phyloP scores from a whole-genome alignment of 37 sponge, comb jelly and placozoan genomes.

The Tethya wilhelma region DNA sequence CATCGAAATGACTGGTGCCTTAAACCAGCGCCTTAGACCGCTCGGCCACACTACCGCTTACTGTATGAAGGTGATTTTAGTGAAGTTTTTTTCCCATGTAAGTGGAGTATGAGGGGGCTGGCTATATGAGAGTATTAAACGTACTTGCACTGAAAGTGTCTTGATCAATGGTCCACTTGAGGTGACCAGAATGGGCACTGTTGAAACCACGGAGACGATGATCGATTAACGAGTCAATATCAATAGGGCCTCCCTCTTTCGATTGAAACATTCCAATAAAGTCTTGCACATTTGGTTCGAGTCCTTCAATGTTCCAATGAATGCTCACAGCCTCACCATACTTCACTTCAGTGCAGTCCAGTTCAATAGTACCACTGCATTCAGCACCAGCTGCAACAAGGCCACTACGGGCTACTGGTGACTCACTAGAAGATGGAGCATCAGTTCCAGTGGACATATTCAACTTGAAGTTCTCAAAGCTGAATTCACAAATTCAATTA shows the following conservation, averaged over 20 bases:
- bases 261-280: slow-evolving; percentile 28
- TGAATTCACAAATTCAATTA: too few relatives aligned
- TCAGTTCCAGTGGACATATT: neutral
- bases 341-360: neutral
- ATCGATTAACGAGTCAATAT: slow-evolving; percentile 2
- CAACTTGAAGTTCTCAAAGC: neutral
- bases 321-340: slow-evolving; percentile 1
- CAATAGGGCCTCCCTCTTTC: neutral
- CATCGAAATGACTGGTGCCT: slow-evolving; percentile 33
- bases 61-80: too few relatives aligned
- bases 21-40: slow-evolving; percentile 34
- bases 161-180: slow-evolving; percentile 3
- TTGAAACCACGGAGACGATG: slow-evolving; percentile 12
- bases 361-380: neutral
- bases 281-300: too few relatives aligned
- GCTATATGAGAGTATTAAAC: too few relatives aligned
- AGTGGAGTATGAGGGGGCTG: too few relatives aligned
- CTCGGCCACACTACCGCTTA: slow-evolving; percentile 35
- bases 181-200: neutral
- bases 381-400: too few relatives aligned
- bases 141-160: too few relatives aligned
- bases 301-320: slow-evolving; percentile 10
- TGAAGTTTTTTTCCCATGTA: too few relatives aligned
- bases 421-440: neutral
- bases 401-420: too few relatives aligned